Evolutionary conservation across 2,888 invertebrate species (phyloP).

Genomic region (Cancer borealis): DNA sequence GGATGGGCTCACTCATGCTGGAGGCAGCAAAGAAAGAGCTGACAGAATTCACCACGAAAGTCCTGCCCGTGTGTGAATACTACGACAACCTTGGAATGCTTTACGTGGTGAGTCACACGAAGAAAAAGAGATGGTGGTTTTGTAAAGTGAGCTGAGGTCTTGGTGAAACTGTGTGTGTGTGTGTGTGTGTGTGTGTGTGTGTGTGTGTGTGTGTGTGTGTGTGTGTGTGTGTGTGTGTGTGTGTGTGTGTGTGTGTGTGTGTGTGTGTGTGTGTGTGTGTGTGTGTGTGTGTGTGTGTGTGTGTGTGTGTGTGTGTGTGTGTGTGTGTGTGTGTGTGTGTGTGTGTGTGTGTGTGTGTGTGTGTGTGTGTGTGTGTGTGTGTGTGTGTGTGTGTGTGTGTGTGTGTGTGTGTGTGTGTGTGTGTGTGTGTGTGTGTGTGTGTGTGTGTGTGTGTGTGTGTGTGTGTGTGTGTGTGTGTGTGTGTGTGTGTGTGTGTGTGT

Average conservation of each 20-base stretch:
- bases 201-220: too few species aligned
- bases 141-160: neutral
- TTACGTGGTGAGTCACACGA: slow-evolving; percentile 70
- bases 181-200: too few species aligned
- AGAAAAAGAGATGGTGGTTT: neutral
- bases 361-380: neutral
- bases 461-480: too few species aligned
- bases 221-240: too few species aligned
- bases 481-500: too few species aligned
- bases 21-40: slow-evolving; percentile 77
- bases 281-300: neutral
- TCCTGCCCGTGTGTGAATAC: slow-evolving; percentile 88
- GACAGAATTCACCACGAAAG: slow-evolving; percentile 76
- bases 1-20: slow-evolving; percentile 83
- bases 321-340: neutral
- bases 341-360: neutral
- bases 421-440: neutral
- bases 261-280: neutral
- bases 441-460: too few species aligned
- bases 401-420: neutral
- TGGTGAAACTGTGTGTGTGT: too few species aligned
- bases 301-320: neutral
- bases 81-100: slow-evolving; percentile 91
- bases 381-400: too few species aligned
- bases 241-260: too few species aligned